Evolutionary conservation across 2,113 vertebrate species (phyloP).

Genomic region (Pteropus alecto): DNA sequence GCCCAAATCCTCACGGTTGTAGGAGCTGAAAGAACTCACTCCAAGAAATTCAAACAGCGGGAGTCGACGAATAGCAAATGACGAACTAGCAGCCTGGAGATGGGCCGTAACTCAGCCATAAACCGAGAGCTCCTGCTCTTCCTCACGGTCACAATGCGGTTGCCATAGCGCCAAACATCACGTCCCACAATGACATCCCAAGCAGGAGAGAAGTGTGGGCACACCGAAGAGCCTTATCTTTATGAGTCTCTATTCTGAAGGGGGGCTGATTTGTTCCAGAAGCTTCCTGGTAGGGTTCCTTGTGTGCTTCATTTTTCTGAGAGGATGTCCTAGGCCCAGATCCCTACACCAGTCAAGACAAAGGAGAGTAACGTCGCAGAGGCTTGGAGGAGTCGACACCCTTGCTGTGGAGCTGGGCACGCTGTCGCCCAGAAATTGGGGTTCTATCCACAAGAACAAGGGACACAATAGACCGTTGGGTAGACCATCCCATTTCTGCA

Average conservation of each 20-base stretch:
- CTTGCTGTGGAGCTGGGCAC: background rate
- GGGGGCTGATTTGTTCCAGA: background rate
- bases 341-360: too few species aligned
- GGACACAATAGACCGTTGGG: rapidly evolving
- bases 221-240: background rate
- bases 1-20: background rate
- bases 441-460: background rate
- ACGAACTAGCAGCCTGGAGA: background rate
- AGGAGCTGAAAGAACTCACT: background rate
- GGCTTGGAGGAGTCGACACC: background rate
- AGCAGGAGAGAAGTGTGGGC: background rate
- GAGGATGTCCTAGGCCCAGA: background rate
- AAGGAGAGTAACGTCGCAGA: too few species aligned
- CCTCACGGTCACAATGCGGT: background rate
- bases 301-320: background rate
- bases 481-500: background rate
- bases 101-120: background rate
- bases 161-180: background rate
- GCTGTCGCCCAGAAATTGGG: background rate
- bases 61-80: background rate
- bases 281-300: background rate
- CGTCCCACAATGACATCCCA: background rate
- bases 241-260: background rate
- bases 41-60: background rate
- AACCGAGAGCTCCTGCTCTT: rapidly evolving